phyloP scores from a whole-genome alignment of 2,888 invertebrate species.

The Cosmorhoe ocellata region DNA sequence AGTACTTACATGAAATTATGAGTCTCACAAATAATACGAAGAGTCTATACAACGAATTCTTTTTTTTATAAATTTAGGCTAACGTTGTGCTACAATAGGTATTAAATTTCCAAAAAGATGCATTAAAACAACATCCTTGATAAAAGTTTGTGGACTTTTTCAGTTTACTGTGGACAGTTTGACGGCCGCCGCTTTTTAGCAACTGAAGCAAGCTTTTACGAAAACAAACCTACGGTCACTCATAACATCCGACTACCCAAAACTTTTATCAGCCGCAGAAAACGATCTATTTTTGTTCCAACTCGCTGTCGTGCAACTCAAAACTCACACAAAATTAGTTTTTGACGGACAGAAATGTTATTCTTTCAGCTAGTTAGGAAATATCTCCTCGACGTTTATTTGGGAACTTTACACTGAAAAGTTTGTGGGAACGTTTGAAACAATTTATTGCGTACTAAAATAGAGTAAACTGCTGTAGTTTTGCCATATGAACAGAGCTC shows the following conservation, averaged over 20 bases:
- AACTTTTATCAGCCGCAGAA: conserved; percentile 30
- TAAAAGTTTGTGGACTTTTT: too few relatives aligned
- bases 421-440: conserved; percentile 55
- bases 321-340: conserved; percentile 45
- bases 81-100: too few relatives aligned
- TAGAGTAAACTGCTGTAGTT: conserved; percentile 48
- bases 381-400: conserved; percentile 59
- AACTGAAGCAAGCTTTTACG: not conserved
- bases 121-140: too few relatives aligned
- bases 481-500: conserved; percentile 10
- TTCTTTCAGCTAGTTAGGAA: conserved; percentile 51
- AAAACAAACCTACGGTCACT: conserved; percentile 11
- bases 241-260: conserved; percentile 20
- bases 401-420: conserved; percentile 73
- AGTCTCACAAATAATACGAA: too few relatives aligned
- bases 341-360: conserved; percentile 69
- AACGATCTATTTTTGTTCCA: conserved; percentile 41
- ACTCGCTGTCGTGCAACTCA: conserved; percentile 39
- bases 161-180: too few relatives aligned
- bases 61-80: too few relatives aligned
- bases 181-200: too few relatives aligned
- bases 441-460: conserved; percentile 63
- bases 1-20: too few relatives aligned
- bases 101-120: too few relatives aligned
- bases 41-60: too few relatives aligned